Evolutionary conservation across 2,888 invertebrate species (phyloP).

Genomic region (Petrophora chlorosata): DNA sequence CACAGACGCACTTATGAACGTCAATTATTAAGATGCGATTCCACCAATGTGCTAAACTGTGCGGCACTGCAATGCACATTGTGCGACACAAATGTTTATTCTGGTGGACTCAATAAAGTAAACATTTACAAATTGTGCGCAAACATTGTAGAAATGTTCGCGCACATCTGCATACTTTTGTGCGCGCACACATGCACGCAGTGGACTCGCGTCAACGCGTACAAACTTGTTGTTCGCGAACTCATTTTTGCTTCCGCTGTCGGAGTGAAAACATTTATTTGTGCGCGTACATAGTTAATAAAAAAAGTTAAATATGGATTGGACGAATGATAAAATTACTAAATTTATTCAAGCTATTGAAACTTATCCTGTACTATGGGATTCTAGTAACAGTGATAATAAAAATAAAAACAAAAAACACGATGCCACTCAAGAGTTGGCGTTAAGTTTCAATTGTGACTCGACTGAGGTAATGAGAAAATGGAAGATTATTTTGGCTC

Average conservation of each 20-base stretch:
- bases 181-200: conserved; percentile 31
- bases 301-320: conserved; percentile 22
- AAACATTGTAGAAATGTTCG: conserved; percentile 30
- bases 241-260: conserved; percentile 34
- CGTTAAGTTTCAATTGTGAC: conserved; percentile 29
- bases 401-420: conserved; percentile 34
- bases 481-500: conserved; percentile 36
- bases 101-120: conserved; percentile 26
- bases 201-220: conserved; percentile 26
- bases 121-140: conserved; percentile 25
- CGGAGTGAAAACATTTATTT: conserved; percentile 33
- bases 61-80: conserved; percentile 32
- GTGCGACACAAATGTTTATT: conserved; percentile 33
- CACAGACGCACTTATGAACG: no score
- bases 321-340: conserved; percentile 24
- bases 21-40: conserved; percentile 22
- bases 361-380: conserved; percentile 31
- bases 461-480: conserved; percentile 36
- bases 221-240: conserved; percentile 23
- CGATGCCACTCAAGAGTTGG: conserved; percentile 31
- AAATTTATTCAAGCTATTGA: conserved; percentile 31
- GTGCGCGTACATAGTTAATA: conserved; percentile 24
- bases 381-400: conserved; percentile 33
- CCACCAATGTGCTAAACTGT: conserved; percentile 36
- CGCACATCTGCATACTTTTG: conserved; percentile 24